These are phyloP conservation scores for Melanerpes aurifrons DNA, from an alignment of 2,113 vertebrate genomes.

Conservation along the genomic window DNA sequence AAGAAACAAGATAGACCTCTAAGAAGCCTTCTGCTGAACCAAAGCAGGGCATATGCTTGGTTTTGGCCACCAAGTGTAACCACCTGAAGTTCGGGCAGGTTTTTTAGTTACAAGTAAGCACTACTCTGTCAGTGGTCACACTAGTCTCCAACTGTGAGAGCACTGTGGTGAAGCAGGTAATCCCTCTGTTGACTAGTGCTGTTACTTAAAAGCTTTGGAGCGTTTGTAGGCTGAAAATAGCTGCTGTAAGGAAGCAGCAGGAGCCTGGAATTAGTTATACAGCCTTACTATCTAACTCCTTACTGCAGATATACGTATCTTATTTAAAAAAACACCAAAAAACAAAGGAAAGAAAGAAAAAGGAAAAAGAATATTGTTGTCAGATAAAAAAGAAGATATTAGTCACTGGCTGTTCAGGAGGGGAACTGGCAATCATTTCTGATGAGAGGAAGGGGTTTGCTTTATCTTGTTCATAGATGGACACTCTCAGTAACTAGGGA, in stretches of 20 bases:
- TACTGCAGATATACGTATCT: background rate
- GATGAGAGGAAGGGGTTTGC: background rate
- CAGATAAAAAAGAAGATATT: background rate
- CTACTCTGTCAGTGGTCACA: background rate
- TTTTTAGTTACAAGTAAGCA: background rate
- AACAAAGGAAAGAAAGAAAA: too few species aligned
- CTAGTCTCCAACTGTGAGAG: background rate
- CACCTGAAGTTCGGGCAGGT: background rate
- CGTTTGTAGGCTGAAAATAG: background rate
- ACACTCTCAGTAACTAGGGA: background rate
- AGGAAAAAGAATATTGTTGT: background rate
- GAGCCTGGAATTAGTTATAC: background rate
- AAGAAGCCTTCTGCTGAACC: background rate
- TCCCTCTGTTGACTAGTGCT: background rate
- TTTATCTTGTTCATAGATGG: background rate
- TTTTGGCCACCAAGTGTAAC: background rate
- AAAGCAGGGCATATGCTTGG: background rate
- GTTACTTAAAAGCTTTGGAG: background rate
- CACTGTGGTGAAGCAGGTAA: background rate
- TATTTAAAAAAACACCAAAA: background rate
- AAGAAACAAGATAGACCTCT: background rate
- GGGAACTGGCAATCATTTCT: background rate
- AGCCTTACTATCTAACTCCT: background rate
- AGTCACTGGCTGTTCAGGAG: background rate
- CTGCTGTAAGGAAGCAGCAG: background rate